A percentile compares a stretch with the other conserved stretches of the same genome.
These are phyloP conservation scores for Mycteria americana DNA, from an alignment of 2,797 vertebrate species.

Conservation along the genomic window DNA sequence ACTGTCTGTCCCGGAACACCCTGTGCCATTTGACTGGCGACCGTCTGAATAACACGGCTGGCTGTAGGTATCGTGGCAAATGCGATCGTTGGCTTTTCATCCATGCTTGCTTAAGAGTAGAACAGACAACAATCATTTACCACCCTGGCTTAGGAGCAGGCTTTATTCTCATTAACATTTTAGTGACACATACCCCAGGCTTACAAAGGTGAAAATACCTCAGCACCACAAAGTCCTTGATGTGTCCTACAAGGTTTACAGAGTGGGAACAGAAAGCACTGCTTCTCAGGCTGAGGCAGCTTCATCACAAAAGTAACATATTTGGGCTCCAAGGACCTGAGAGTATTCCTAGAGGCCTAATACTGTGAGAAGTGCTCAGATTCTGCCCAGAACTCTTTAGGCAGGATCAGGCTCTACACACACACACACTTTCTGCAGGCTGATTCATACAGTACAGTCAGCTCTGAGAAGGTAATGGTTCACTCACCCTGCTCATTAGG, in stretches of 20 bases:
- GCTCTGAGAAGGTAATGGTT: neutral
- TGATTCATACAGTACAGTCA: neutral
- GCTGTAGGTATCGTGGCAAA: constrained; percentile 82
- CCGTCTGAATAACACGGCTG: constrained; percentile 92
- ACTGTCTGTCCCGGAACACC: constrained; percentile 79
- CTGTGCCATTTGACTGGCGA: constrained; percentile 82
- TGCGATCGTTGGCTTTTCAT: constrained; percentile 76
- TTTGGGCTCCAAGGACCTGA: neutral
- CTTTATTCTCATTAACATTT: neutral
- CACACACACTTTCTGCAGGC: neutral
- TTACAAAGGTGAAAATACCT: neutral
- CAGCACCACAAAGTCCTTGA: neutral
- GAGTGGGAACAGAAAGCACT: neutral
- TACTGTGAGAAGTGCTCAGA: neutral
- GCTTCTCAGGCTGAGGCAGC: neutral
- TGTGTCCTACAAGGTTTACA: neutral
- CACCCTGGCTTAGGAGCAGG: neutral
- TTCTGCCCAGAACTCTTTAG: neutral
- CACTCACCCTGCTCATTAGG: neutral
- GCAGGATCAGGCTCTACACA: neutral
- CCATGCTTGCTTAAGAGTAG: constrained; percentile 50
- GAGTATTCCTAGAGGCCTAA: neutral
- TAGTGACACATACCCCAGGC: neutral
- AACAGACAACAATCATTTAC: neutral
- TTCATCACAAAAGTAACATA: neutral